These are phyloP conservation scores for Tetranychus urticae DNA, from an alignment of 1,140 invertebrate species.

Conservation along the genomic window DNA sequence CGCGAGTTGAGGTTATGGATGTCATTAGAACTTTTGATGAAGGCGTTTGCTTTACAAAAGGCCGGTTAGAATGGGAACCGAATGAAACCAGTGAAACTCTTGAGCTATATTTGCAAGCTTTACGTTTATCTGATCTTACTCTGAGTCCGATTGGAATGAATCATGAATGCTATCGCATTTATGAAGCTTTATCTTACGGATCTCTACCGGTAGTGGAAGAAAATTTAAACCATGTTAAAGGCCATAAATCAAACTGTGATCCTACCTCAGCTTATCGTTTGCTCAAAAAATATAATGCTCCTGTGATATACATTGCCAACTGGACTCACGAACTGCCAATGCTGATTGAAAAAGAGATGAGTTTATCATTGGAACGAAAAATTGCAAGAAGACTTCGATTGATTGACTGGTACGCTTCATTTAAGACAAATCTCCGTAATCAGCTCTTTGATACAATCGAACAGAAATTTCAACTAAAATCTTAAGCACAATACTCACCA, in stretches of 20 bases:
- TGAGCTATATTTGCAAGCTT: slow-evolving; percentile 23
- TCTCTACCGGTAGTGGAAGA: slow-evolving; percentile 32
- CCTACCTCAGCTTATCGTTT: slow-evolving; percentile 21
- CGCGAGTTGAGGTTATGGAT: slow-evolving; percentile 22
- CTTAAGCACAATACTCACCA: too few species aligned
- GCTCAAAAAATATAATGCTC: slow-evolving; percentile 27
- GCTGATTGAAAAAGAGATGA: slow-evolving; percentile 22
- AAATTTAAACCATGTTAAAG: slow-evolving; percentile 8
- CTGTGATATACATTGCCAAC: slow-evolving; percentile 28
- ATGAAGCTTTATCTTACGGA: slow-evolving; percentile 31
- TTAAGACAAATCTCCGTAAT: slow-evolving; percentile 20
- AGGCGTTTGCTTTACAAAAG: slow-evolving; percentile 13
- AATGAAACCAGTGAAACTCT: slow-evolving; percentile 24
- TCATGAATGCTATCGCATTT: slow-evolving; percentile 32
- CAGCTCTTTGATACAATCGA: slow-evolving; percentile 18
- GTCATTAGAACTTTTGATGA: slow-evolving; percentile 16
- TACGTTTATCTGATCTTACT: slow-evolving; percentile 29
- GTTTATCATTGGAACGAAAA: slow-evolving; percentile 19
- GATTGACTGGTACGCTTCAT: slow-evolving; percentile 27
- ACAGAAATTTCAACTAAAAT: slow-evolving; percentile 15
- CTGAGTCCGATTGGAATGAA: slow-evolving; percentile 31
- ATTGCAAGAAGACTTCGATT: slow-evolving; percentile 19
- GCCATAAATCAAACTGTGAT: slow-evolving; percentile 7
- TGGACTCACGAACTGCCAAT: slow-evolving; percentile 23
- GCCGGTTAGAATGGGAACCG: slow-evolving; percentile 23